These are phyloP conservation scores for Schizopygopsis pylzovi DNA, from an alignment of 2,797 vertebrate species.

Conservation along the genomic window DNA sequence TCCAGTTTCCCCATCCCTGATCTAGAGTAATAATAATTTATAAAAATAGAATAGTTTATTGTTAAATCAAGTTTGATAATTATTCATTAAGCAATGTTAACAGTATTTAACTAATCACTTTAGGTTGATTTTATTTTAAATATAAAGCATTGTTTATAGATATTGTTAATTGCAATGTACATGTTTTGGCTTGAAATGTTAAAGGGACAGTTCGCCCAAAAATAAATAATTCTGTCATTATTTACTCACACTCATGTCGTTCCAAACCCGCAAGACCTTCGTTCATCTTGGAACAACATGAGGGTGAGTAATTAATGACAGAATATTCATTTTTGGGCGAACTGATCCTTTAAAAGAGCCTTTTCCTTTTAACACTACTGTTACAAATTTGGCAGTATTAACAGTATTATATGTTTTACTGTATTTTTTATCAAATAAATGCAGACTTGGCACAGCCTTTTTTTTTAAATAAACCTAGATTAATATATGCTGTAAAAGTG, in stretches of 20 bases:
- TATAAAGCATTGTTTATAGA: background rate
- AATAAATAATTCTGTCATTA: too few species aligned
- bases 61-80: background rate
- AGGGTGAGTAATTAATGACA: too few species aligned
- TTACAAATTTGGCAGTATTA: background rate
- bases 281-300: too few species aligned
- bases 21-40: background rate
- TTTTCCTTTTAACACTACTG: background rate
- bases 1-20: background rate
- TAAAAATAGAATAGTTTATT: background rate
- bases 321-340: too few species aligned
- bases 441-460: background rate
- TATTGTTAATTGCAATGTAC: background rate
- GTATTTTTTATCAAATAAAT: background rate
- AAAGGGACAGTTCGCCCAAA: too few species aligned
- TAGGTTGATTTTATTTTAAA: background rate
- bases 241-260: too few species aligned
- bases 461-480: background rate
- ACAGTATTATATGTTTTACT: background rate
- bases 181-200: background rate
- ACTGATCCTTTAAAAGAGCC: too few species aligned
- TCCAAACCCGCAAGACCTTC: too few species aligned
- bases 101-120: background rate
- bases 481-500: background rate
- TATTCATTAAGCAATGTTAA: background rate